Evolutionary conservation across 2,797 vertebrate species (phyloP).

Genomic region (Limnodromus scolopaceus): DNA sequence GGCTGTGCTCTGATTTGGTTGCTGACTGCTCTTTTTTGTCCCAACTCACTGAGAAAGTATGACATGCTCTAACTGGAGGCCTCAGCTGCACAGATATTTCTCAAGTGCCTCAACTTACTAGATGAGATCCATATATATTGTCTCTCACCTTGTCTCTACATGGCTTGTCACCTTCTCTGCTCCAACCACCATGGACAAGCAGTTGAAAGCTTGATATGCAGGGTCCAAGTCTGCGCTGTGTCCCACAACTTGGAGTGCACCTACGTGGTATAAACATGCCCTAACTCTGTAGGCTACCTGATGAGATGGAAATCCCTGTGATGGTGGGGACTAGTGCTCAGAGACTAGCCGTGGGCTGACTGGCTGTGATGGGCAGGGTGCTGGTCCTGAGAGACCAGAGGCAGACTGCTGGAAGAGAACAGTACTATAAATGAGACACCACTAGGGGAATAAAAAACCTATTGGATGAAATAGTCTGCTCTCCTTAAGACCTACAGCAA

Average conservation of each 20-base stretch:
- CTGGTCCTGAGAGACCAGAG: not conserved
- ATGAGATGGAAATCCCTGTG: not conserved
- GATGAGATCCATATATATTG: not conserved
- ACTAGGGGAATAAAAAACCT: not conserved
- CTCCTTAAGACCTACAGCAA: not conserved
- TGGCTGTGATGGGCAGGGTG: not conserved
- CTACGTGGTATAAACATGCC: not conserved
- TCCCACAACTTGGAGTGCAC: not conserved
- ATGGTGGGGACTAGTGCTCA: not conserved
- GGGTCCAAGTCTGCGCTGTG: not conserved
- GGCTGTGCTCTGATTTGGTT: not conserved
- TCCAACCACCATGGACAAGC: not conserved
- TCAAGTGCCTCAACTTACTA: not conserved
- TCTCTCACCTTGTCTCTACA: not conserved
- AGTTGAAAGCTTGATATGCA: accelerated
- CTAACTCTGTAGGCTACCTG: not conserved
- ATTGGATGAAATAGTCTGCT: not conserved
- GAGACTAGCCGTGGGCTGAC: not conserved
- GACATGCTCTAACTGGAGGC: not conserved
- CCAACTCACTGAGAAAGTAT: not conserved
- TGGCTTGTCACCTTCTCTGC: not conserved
- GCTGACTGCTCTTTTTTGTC: not conserved
- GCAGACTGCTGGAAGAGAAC: not conserved
- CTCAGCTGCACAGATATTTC: not conserved
- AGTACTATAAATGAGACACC: not conserved